Conservation (phyloP, 2,113 vertebrate genomes). For the Notothenia coriiceps region DNA sequence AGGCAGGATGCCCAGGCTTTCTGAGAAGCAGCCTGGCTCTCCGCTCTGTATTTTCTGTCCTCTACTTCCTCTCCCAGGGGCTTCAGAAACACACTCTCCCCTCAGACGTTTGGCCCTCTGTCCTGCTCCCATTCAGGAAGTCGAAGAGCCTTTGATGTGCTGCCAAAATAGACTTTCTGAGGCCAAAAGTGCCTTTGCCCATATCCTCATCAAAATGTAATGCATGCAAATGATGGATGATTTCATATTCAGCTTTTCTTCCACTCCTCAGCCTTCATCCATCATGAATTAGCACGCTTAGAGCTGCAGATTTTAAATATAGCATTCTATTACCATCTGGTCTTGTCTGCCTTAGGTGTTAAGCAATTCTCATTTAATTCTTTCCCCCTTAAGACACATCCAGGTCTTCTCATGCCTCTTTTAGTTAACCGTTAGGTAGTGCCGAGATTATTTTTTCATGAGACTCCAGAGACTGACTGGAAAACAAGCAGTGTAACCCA, state of each 20-base stretch:
- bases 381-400: slow-evolving; percentile 19
- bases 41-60: slow-evolving; percentile 63
- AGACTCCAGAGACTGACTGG: slow-evolving; percentile 44
- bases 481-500: slow-evolving; percentile 51
- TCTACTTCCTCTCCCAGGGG: slow-evolving; percentile 74
- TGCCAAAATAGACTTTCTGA: slow-evolving; percentile 65
- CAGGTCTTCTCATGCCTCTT: slow-evolving; percentile 5
- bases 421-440: slow-evolving; percentile 12
- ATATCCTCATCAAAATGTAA: slow-evolving; percentile 40
- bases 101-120: slow-evolving; percentile 70
- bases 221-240: slow-evolving; percentile 29
- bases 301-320: slow-evolving; percentile 40
- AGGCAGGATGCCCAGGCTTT: slow-evolving; percentile 77
- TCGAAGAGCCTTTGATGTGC: slow-evolving; percentile 67
- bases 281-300: slow-evolving; percentile 41
- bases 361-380: slow-evolving; percentile 33
- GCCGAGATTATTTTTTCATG: slow-evolving; percentile 39
- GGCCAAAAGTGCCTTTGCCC: slow-evolving; percentile 42
- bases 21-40: slow-evolving; percentile 68
- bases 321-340: slow-evolving; percentile 43
- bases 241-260: slow-evolving; percentile 28
- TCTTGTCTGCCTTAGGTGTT: slow-evolving; percentile 25
- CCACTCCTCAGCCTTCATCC: slow-evolving; percentile 25
- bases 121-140: slow-evolving; percentile 77
- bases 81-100: slow-evolving; percentile 69